Evolutionary conservation across 2,888 invertebrate species (phyloP), one percentile per base, ranked within the genome.

Genomic region (Omphaloscelis lunosa): DNA sequence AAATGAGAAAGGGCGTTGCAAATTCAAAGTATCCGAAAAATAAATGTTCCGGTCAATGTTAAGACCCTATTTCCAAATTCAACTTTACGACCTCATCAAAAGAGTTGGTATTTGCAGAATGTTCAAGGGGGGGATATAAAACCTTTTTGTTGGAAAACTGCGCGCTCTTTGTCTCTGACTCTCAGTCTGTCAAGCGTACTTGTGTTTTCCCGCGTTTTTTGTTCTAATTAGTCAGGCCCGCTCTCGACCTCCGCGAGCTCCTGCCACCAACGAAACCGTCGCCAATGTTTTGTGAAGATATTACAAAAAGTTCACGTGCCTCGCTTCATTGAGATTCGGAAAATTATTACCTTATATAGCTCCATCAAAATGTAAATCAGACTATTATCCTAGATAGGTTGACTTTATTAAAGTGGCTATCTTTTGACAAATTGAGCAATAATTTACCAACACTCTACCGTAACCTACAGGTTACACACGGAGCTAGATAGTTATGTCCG

Each of bases 201-300:
- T 95, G 93, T 96, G 95, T 96, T 95, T 95, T 95, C 95, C 95
- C 96, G 96, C 96, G 95, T 95, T 96, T 96, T 96, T 96, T 96
- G 96, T 96, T 96, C 95, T 96, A 96, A 96, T 96, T 96, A 96
- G 96, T 95, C 96, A 93, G 92, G 93, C 95, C 94, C 93, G 91
- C 93, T 92, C 94, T 94, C 95, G 93, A 94, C 92, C 92, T 92
- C 92, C 89, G 90, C 84, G 87, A 80, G 88, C 91, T 90, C 89
- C 89, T 86, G 85, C 89, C 86, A 83, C 84, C 78, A 66, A 72
- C 89, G 87, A 87, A 88, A 89, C 88, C 87, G 91, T 89, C 90
- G 89, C 90, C 91, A 86, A 88, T 90, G 90, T 89, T 89, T 83
- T 89, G 87, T 83, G 78, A 85, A 87, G 84, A 80, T 79, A 85